Evolutionary conservation across 2,113 vertebrate genomes (phyloP), one percentile per base, ranked within the genome.

Genomic region (Cynoglossus semilaevis): DNA sequence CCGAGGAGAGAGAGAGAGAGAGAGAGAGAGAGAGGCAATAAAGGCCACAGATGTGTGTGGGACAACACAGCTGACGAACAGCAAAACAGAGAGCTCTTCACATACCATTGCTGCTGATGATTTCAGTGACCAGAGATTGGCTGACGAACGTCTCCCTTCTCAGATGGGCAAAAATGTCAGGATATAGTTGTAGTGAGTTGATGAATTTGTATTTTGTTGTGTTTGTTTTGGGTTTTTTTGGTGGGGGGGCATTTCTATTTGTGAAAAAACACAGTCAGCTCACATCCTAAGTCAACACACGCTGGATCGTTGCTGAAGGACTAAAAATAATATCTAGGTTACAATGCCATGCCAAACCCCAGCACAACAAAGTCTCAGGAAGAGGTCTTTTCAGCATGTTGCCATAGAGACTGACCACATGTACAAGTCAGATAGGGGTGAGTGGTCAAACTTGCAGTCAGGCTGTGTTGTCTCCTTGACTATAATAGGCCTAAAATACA

Each of bases 281-380:
- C 79, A 79, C 74, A 79, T 85, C 74, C 74, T 72, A 75, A 84
- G 72, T 74, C 81, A 82, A 83, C 81, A 84, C 60, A 37, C 62
- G 58, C 70, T 38, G 72, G 61, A 74, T 81, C 68, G 51, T 72
- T 12, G 56, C 84, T 74, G 79, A 74, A 63, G 2, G 67, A 74
- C 85, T 90, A 88, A 89, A 90, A 89, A 88, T 89, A 88, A 87
- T 84, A 90, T 85, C 73, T 88, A 78, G 87, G 86, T 86, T 88
- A 86, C 76, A 72, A 87, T 77, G 77, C 77, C 55, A 67, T 66
- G 72, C 80, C 82, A 85, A 78, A 77, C 63, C 82, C 73, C 78
- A 76, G 83, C 72, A 82, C 80, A 81, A 85, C 81, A 74, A 74
- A 83, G 77, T 75, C 72, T 80, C 77, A 86, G 78, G 85, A 87